These are phyloP conservation scores for Neomicropteryx cornuta DNA, from an alignment of 1,140 invertebrate genomes.

Conservation along the genomic window DNA sequence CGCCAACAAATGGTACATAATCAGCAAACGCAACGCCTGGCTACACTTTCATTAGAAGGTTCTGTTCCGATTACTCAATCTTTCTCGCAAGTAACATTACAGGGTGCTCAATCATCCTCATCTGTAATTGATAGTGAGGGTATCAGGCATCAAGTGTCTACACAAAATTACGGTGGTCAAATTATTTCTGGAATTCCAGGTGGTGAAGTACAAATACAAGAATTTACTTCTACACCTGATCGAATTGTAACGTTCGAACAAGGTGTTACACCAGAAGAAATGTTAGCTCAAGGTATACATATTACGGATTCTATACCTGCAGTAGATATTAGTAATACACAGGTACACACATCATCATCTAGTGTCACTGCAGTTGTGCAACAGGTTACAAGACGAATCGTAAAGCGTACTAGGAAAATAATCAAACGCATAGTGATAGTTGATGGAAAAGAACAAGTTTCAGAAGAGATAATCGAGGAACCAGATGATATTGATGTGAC, in stretches of 20 bases:
- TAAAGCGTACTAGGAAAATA: slow-evolving; percentile 60
- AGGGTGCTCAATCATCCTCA: slow-evolving; percentile 50
- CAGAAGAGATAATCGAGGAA: slow-evolving; percentile 72
- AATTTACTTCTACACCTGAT: slow-evolving; percentile 49
- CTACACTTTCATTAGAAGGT: slow-evolving; percentile 27
- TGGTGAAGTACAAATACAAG: slow-evolving; percentile 48
- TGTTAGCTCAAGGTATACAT: slow-evolving; percentile 39
- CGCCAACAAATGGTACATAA: slow-evolving; percentile 40
- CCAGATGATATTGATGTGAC: slow-evolving; percentile 68
- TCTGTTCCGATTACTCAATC: slow-evolving; percentile 40
- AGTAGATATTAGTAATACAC: slow-evolving; percentile 19
- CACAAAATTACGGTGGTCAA: slow-evolving; percentile 48
- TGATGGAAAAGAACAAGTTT: slow-evolving; percentile 70
- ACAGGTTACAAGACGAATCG: slow-evolving; percentile 64
- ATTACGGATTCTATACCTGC: slow-evolving; percentile 40
- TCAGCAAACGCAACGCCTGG: slow-evolving; percentile 28
- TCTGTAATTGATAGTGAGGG: slow-evolving; percentile 50
- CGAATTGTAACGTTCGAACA: slow-evolving; percentile 41
- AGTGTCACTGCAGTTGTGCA: slow-evolving; percentile 65
- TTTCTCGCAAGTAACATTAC: slow-evolving; percentile 53
- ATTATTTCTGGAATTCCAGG: slow-evolving; percentile 47
- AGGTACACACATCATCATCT: slow-evolving; percentile 41
- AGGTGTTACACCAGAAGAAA: slow-evolving; percentile 39
- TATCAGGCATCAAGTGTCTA: slow-evolving; percentile 44
- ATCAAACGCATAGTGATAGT: slow-evolving; percentile 64